Conservation (phyloP, 1,140 invertebrate species). For the Leptonema lineaticorne region DNA sequence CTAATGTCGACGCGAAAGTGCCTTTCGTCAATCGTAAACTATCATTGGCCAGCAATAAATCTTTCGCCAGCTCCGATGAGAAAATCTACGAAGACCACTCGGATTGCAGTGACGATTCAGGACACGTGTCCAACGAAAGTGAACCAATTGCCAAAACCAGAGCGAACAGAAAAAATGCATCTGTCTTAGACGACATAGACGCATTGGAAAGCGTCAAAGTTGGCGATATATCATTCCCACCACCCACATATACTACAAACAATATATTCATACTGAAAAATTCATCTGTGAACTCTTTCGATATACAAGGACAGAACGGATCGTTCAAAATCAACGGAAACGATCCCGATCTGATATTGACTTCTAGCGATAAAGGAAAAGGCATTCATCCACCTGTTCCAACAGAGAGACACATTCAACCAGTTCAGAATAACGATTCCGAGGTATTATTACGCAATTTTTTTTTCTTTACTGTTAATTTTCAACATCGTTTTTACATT, state of each 20-base stretch:
- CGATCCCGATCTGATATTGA: conserved; percentile 16
- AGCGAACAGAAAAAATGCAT: neutral
- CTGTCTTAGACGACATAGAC: neutral
- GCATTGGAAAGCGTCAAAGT: neutral
- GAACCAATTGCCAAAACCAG: conserved; percentile 51
- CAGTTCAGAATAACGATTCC: conserved; percentile 12
- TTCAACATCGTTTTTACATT: neutral
- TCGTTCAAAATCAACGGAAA: conserved; percentile 1
- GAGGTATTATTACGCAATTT: conserved; percentile 26
- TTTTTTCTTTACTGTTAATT: too few species aligned
- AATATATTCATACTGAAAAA: neutral
- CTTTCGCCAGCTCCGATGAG: conserved; percentile 47
- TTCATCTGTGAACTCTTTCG: neutral
- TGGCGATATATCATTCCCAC: neutral
- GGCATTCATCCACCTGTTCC: neutral
- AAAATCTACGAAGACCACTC: conserved; percentile 56
- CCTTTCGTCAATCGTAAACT: conserved; percentile 43
- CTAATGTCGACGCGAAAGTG: neutral
- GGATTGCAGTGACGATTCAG: conserved; percentile 72
- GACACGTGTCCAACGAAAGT: conserved; percentile 73
- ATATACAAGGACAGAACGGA: neutral
- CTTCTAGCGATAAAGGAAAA: neutral
- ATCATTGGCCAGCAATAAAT: conserved; percentile 44
- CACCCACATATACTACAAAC: neutral
- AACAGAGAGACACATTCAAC: conserved; percentile 13